phyloP scores from a whole-genome alignment of 2,888 invertebrate genomes.

The Hirudinaria manillensis region DNA sequence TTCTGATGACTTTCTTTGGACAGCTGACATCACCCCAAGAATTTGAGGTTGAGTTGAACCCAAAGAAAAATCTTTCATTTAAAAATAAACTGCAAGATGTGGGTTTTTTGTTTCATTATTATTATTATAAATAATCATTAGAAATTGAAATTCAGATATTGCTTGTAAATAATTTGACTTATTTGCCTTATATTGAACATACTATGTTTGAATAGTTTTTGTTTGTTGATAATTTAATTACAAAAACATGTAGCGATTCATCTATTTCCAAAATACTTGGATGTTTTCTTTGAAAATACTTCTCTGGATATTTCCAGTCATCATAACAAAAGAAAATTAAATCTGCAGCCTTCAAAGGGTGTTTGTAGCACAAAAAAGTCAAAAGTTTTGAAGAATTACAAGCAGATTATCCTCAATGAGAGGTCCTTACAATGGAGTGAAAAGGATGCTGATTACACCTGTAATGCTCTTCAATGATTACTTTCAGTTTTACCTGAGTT shows the following conservation, averaged over 20 bases:
- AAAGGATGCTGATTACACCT: conserved; percentile 70
- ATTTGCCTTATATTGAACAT: too few species aligned
- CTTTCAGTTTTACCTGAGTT: neutral
- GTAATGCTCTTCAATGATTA: neutral
- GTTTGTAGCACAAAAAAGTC: conserved; percentile 56
- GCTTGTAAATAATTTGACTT: too few species aligned
- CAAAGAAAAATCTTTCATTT: neutral
- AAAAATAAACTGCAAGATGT: neutral
- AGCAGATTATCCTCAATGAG: conserved; percentile 78
- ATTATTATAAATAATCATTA: neutral
- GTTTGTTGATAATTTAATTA: too few species aligned
- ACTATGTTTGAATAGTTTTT: neutral
- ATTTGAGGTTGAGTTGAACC: neutral
- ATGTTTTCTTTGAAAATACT: too few species aligned
- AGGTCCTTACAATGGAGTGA: conserved; percentile 71
- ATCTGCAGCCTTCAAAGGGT: neutral
- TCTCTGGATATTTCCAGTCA: too few species aligned
- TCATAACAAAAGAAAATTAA: neutral
- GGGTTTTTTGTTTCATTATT: neutral
- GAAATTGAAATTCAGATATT: too few species aligned
- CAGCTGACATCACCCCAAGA: neutral
- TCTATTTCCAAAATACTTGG: too few species aligned
- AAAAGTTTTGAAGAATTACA: conserved; percentile 76
- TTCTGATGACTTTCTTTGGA: too few species aligned
- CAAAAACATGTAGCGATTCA: too few species aligned